Base-by-base conservation (phyloP, 1,140 invertebrate species). In the Drosophila asahinai region DNA sequence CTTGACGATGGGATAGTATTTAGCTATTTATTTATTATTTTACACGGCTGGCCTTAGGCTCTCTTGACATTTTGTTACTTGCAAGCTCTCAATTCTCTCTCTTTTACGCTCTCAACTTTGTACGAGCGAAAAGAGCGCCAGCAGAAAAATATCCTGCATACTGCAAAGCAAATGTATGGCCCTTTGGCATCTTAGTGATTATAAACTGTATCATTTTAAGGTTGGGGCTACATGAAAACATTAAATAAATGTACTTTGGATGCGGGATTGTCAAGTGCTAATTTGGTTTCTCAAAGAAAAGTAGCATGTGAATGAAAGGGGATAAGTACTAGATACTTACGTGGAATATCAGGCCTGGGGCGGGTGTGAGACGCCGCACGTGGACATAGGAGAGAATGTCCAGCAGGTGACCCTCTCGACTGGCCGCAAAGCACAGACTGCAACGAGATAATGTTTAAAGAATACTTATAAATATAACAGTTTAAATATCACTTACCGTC, bases 301-400 rank as follows among this genome's bases (percentile, higher is more conserved):
- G 14, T 2, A 15, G 6, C 15, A 4, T n/a, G 9, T 5, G 3
- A 30, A 33, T 11, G 14, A 12, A 5, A 8, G 30, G 1, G 7
- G 22, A 8, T 5, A 5, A 64, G 5, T 30, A 12, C 14, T 40
- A 12, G 40, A 22, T 22, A 94, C 94, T 95, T 95, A 98, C 98
- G 94, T 99, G 98, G 93, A 98, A 98, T 91, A 99, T 97, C n/a
- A 99, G 95, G 40, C 98, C 98, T n/a, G 98, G 98, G 15, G 97
- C 97, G 5, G 98, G 98, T 52, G 98, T 99, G 68, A 98, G 96
- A 42, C 97, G 95, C 62, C 97, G 95, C 5, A 98, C 96, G 93
- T 99, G 98, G 12, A 99, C 98, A 92, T 98, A 99, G 12, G 98
- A 99, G 62, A 99, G 94, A 52, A 99, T 97, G 86, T 97, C 96